Evolutionary conservation across 1,140 invertebrate species (phyloP), one percentile per base, ranked within the genome.

Genomic region (Geopemphigus sp.): DNA sequence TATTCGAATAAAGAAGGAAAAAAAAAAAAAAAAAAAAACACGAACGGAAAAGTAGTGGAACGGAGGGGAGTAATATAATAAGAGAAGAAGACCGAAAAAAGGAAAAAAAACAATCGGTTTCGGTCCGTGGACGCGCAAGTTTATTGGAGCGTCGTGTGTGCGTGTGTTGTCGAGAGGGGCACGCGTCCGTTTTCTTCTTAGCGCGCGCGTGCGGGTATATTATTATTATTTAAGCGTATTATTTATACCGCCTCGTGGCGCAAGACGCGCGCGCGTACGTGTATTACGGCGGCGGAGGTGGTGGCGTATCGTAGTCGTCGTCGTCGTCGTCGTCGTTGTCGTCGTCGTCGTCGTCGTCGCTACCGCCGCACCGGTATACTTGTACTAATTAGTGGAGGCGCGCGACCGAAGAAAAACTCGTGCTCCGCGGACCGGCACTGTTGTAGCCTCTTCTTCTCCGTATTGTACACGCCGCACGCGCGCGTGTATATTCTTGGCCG

Each of bases 321-420:
- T n/a, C n/a, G n/a, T n/a, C n/a, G n/a, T n/a, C n/a, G n/a, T n/a
- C n/a, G n/a, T n/a, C n/a, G n/a, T n/a, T n/a, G n/a, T n/a, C n/a
- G n/a, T n/a, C n/a, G n/a, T n/a, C n/a, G n/a, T n/a, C n/a, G n/a
- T n/a, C n/a, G n/a, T n/a, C n/a, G n/a, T n/a, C n/a, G n/a, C n/a
- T n/a, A 17, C 14, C 17, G 17, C 10, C 26, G 6, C 0, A 17
- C 12, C 14, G 53, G 53, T 11, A 22, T 3, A 12, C 24, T 50
- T 26, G 19, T 29, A 50, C 74, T 78, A 78, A 78, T 78, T 78
- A 78, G 39, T 29, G 32, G 39, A 78, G 57, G 74, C 74, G 74
- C 56, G 74, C 74, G 74, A 78, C 74, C 74, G 74, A 78, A 39
- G 57, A 78, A 78, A 78, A 78, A 59, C 74, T 22, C 74, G 74